phyloP scores from a whole-genome alignment of 2,888 invertebrate genomes.

The Lasius fuliginosus region DNA sequence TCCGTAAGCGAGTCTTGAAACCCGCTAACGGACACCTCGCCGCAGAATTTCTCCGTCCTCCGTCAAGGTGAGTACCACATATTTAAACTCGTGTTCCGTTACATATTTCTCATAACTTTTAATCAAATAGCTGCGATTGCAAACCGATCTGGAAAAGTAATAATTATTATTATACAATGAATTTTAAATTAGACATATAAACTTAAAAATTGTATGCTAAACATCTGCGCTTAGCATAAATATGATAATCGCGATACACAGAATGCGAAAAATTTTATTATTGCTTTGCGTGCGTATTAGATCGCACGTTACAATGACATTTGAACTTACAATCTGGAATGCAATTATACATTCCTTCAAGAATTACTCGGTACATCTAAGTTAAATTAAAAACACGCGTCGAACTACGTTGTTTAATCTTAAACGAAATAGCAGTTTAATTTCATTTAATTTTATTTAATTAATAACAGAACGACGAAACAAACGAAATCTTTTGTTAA shows the following conservation, averaged over 20 bases:
- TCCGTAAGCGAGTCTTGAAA: slow-evolving; percentile 85
- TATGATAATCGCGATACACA: no score
- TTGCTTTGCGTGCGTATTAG: not conserved
- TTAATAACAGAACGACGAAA: not conserved
- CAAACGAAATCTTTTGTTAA: not conserved
- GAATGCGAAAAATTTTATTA: not conserved
- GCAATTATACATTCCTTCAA: slow-evolving; percentile 5
- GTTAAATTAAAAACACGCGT: not conserved
- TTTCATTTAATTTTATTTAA: not conserved
- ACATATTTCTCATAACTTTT: slow-evolving; percentile 24
- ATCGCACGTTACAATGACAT: slow-evolving; percentile 10
- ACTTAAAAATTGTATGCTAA: not conserved
- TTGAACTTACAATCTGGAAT: slow-evolving; percentile 24
- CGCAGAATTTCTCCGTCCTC: slow-evolving; percentile 79
- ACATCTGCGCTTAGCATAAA: not conserved
- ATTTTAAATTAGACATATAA: not conserved
- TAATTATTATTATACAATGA: not conserved
- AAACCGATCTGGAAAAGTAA: slow-evolving; percentile 17
- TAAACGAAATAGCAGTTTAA: not conserved
- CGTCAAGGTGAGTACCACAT: slow-evolving; percentile 76
- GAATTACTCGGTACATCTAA: not conserved
- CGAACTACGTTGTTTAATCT: slow-evolving; percentile 5
- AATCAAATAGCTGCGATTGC: slow-evolving; percentile 2
- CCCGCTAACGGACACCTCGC: slow-evolving; percentile 79
- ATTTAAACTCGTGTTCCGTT: slow-evolving; percentile 2